A percentile compares a stretch with the other conserved stretches of the same genome.
Evolutionary conservation across 2,888 invertebrate species (phyloP).

Genomic region (Drosophila longiperda): DNA sequence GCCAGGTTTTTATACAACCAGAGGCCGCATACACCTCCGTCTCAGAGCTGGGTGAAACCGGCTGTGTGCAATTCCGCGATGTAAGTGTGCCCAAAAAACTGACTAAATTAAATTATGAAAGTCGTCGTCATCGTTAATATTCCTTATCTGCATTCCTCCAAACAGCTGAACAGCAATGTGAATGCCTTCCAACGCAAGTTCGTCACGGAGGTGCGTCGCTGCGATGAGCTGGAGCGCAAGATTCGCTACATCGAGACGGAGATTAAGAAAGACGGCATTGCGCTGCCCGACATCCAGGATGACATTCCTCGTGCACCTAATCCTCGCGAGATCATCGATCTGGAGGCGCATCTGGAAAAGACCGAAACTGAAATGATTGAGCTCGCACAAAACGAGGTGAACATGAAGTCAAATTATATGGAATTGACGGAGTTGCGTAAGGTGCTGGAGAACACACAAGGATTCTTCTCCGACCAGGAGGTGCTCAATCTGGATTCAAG

Average conservation of each 20-base stretch:
- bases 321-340: slow-evolving; percentile 92
- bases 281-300: slow-evolving; percentile 89
- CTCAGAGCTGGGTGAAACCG: slow-evolving; percentile 97
- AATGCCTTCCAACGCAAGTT: slow-evolving; percentile 95
- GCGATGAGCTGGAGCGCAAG: slow-evolving; percentile 94
- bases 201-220: slow-evolving; percentile 93
- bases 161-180: slow-evolving; percentile 91
- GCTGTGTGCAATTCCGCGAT: slow-evolving; percentile 97
- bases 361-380: slow-evolving; percentile 98
- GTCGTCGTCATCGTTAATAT: slow-evolving; percentile 8
- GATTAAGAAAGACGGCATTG: slow-evolving; percentile 91
- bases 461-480: slow-evolving; percentile 85
- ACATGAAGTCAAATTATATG: slow-evolving; percentile 95
- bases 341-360: slow-evolving; percentile 96
- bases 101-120: not conserved
- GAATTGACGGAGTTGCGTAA: slow-evolving; percentile 97
- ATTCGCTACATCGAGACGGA: slow-evolving; percentile 92
- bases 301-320: slow-evolving; percentile 90
- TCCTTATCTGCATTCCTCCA: not conserved
- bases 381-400: slow-evolving; percentile 97
- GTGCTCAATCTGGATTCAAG: slow-evolving; percentile 86
- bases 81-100: slow-evolving; percentile 87
- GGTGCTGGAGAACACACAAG: slow-evolving; percentile 96
- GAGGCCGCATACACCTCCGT: slow-evolving; percentile 98
- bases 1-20: slow-evolving; percentile 98